Conservation (phyloP, 2,888 invertebrate species). For the Lobophora halterata region DNA sequence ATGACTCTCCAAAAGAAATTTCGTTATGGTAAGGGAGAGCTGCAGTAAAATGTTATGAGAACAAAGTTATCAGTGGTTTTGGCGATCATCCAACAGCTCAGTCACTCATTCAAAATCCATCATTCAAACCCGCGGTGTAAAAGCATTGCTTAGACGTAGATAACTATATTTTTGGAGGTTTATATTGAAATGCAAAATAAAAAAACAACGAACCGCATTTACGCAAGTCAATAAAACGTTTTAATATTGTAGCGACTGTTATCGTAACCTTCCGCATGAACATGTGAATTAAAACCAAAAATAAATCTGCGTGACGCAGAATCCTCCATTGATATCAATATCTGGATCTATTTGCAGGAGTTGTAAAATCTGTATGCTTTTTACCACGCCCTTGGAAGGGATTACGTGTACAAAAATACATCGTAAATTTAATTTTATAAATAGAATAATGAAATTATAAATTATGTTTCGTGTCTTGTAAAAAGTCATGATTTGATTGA, state of each 20-base stretch:
- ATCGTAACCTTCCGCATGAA: slow-evolving; percentile 37
- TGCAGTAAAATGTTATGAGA: slow-evolving; percentile 52
- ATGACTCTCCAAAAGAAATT: slow-evolving; percentile 47
- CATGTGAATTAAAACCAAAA: slow-evolving; percentile 44
- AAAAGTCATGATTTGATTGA: slow-evolving; percentile 53
- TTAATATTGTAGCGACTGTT: slow-evolving; percentile 31
- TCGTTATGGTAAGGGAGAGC: slow-evolving; percentile 42
- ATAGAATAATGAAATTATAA: slow-evolving; percentile 47
- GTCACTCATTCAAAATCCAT: slow-evolving; percentile 50
- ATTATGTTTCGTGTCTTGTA: slow-evolving; percentile 55
- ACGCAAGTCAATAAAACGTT: slow-evolving; percentile 27
- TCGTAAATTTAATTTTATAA: slow-evolving; percentile 52
- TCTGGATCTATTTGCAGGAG: slow-evolving; percentile 57
- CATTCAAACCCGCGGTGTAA: slow-evolving; percentile 47
- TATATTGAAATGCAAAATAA: slow-evolving; percentile 3
- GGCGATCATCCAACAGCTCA: slow-evolving; percentile 48
- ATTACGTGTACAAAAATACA: slow-evolving; percentile 46
- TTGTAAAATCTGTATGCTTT: slow-evolving; percentile 65
- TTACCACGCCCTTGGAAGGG: slow-evolving; percentile 65
- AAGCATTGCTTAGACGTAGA: slow-evolving; percentile 6
- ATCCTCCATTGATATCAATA: slow-evolving; percentile 46
- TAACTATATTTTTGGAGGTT: not conserved
- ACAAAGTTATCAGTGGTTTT: slow-evolving; percentile 56
- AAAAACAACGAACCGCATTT: slow-evolving; percentile 10
- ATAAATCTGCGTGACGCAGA: slow-evolving; percentile 53